Conservation (phyloP, 2,797 vertebrate genomes). For the Protosalanx chinensis region DNA sequence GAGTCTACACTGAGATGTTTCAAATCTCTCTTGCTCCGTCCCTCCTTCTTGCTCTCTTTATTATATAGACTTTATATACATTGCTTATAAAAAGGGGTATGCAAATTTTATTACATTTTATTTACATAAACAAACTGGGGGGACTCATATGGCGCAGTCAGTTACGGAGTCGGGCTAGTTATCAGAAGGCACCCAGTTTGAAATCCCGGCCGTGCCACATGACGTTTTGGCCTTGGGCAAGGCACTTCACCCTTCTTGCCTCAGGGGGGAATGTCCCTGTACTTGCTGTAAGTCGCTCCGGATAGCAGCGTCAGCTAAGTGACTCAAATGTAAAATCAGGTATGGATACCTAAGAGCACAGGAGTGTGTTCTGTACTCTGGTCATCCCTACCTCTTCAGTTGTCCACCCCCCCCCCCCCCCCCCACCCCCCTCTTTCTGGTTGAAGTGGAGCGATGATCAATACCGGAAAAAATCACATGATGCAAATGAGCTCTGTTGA, state of each 20-base stretch:
- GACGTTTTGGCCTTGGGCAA: too few relatives aligned
- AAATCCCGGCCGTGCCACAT: too few relatives aligned
- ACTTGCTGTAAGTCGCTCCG: too few relatives aligned
- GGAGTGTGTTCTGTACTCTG: conserved; percentile 20
- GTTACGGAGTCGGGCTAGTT: too few relatives aligned
- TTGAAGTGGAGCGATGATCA: conserved; percentile 33
- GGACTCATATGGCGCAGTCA: too few relatives aligned
- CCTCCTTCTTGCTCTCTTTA: neutral
- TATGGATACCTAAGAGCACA: conserved; percentile 14
- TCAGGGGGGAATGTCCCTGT: too few relatives aligned
- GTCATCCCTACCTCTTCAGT: conserved; percentile 1
- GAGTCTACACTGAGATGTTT: neutral
- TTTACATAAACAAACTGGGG: too few relatives aligned
- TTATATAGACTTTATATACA: neutral
- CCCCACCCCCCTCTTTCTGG: conserved; percentile 15
- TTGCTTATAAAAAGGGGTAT: too few relatives aligned
- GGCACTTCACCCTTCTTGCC: too few relatives aligned
- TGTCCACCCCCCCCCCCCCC: conserved; percentile 29
- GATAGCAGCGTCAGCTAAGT: too few relatives aligned
- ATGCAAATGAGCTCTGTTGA: conserved; percentile 59
- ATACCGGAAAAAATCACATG: conserved; percentile 32
- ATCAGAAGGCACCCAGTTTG: too few relatives aligned
- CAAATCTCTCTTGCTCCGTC: conserved; percentile 1
- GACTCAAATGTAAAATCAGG: neutral
- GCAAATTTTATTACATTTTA: too few relatives aligned